phyloP scores from a whole-genome alignment of 2,797 vertebrate genomes.

The Lepus oiostolus region DNA sequence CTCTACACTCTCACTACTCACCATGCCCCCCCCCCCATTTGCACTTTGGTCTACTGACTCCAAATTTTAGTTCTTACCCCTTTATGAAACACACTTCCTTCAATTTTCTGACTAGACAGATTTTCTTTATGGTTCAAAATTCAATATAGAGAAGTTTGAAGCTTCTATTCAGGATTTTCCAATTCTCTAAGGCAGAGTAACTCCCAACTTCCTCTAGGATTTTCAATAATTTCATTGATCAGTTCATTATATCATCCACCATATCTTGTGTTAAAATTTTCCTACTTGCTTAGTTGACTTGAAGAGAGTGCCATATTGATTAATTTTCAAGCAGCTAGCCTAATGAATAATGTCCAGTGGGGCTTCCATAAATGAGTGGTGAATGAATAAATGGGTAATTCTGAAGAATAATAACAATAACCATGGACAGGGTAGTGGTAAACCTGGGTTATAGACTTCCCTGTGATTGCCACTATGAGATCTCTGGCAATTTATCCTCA shows the following conservation, averaged over 20 bases:
- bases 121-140: background rate
- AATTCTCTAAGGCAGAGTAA: background rate
- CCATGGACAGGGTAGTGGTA: too few species aligned
- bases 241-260: background rate
- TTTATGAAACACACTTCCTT: background rate
- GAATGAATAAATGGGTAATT: background rate
- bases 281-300: background rate
- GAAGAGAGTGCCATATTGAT: background rate
- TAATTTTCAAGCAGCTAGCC: background rate
- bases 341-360: background rate
- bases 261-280: background rate
- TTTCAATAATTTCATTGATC: constrained; percentile 9
- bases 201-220: background rate
- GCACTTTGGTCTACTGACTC: background rate
- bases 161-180: background rate
- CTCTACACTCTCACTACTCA: too few species aligned
- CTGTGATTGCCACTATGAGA: background rate
- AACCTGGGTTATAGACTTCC: background rate
- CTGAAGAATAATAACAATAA: background rate
- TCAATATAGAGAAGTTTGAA: background rate
- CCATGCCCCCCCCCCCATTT: too few species aligned
- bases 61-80: background rate
- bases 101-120: background rate
- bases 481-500: background rate
- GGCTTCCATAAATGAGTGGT: background rate